These are phyloP conservation scores for Leptinotarsa undecemlineata DNA, from an alignment of 1,140 invertebrate genomes.

Conservation along the genomic window DNA sequence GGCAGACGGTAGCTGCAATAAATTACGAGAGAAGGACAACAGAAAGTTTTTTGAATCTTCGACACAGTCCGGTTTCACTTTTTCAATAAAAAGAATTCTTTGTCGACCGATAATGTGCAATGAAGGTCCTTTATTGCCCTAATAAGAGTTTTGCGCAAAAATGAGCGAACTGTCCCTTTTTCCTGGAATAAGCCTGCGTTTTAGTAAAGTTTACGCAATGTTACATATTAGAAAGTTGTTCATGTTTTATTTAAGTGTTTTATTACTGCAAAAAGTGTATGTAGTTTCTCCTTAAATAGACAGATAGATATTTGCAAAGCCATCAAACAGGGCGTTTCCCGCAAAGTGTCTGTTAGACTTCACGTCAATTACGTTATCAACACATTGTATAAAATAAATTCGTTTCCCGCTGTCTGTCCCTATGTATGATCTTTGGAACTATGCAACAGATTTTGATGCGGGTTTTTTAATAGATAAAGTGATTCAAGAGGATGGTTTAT, in stretches of 20 bases:
- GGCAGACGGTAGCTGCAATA: slow-evolving; percentile 28
- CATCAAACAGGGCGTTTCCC: too few relatives aligned
- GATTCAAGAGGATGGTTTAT: too few relatives aligned
- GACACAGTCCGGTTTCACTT: slow-evolving; percentile 25
- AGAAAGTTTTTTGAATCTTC: slow-evolving; percentile 21
- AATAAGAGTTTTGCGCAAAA: slow-evolving; percentile 25
- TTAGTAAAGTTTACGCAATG: slow-evolving; percentile 4
- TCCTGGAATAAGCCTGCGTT: slow-evolving; percentile 19
- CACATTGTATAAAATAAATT: too few relatives aligned
- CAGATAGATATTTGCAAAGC: too few relatives aligned
- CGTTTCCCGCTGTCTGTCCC: too few relatives aligned
- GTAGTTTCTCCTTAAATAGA: not conserved
- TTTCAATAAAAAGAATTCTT: slow-evolving; percentile 31
- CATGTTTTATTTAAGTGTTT: slow-evolving; percentile 3
- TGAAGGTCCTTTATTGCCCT: slow-evolving; percentile 30
- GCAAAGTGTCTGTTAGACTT: too few relatives aligned
- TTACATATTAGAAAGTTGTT: not conserved
- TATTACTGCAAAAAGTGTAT: not conserved
- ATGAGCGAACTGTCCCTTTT: slow-evolving; percentile 13
- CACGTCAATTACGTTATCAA: too few relatives aligned
- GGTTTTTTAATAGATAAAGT: too few relatives aligned
- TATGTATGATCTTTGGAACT: too few relatives aligned
- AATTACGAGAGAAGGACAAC: slow-evolving; percentile 16
- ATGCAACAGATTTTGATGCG: too few relatives aligned
- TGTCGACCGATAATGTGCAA: slow-evolving; percentile 27